phyloP scores from a whole-genome alignment of 2,888 invertebrate genomes.

The Apodemia duryi region DNA sequence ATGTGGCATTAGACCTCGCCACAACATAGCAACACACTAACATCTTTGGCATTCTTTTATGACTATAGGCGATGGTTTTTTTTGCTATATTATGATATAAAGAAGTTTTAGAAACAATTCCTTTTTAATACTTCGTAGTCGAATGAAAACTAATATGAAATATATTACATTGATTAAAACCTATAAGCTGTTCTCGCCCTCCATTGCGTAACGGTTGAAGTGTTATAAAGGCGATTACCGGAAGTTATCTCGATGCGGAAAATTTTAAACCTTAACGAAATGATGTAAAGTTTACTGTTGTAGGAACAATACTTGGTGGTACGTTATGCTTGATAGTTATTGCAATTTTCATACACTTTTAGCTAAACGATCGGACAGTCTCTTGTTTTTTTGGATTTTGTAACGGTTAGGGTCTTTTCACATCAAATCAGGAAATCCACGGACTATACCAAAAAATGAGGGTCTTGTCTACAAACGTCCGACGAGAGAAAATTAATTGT shows the following conservation, averaged over 20 bases:
- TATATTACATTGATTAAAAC: not conserved
- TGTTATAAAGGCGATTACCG: not conserved
- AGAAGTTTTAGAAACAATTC: too few relatives aligned
- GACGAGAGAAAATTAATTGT: too few relatives aligned
- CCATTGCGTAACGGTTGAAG: slow-evolving; percentile 7
- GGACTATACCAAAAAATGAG: too few relatives aligned
- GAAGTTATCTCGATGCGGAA: not conserved
- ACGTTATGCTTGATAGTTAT: slow-evolving; percentile 5
- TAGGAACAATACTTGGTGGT: not conserved
- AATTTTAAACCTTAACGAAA: not conserved
- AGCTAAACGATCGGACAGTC: not conserved
- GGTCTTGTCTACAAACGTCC: too few relatives aligned
- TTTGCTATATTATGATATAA: too few relatives aligned
- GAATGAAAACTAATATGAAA: not conserved
- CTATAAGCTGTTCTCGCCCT: slow-evolving; percentile 5
- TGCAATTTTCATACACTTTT: slow-evolving; percentile 12
- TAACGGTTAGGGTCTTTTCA: not conserved
- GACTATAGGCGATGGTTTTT: too few relatives aligned
- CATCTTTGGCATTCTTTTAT: too few relatives aligned
- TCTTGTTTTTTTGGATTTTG: not conserved
- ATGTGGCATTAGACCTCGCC: too few relatives aligned
- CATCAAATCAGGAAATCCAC: not conserved
- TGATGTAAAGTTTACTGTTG: not conserved
- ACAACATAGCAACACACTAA: too few relatives aligned
- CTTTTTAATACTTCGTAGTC: not conserved